Base-by-base conservation (phyloP, 1,140 invertebrate genomes). In the Papilio glaucus region DNA sequence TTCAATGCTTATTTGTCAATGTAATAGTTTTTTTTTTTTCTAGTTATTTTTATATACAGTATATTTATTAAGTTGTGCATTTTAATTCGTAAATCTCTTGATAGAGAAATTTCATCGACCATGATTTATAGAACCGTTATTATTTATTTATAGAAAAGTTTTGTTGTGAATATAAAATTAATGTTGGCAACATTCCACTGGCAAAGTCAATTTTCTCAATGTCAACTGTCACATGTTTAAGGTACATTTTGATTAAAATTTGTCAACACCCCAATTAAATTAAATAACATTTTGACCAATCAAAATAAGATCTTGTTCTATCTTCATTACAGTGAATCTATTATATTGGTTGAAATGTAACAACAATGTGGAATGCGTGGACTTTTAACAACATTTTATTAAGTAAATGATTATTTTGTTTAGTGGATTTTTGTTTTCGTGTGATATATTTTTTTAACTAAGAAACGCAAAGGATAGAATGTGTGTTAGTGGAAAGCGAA, bases 211-310 rank as follows among this genome's bases (percentile, higher is more conserved):
- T 15, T 13, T 18, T 63, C 37, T 63, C 33, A 63, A 63, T 67
- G 63, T 42, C 63, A 67, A 6, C 21, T 67, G 63, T 67, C 26
- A 13, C 13, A 8, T 41, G 29, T 38, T 18, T 69, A 69, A 69
- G 67, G 67, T 49, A 49, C 67, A 69, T 69, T 69, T 69, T 69
- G 24, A 69, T 53, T 69, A 69, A 49, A 69, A 49, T n/a, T 6
- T 29, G 45, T 15, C 67, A 69, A 69, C 67, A 69, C 10, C 8
- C 12, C 13, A 15, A n/a, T 69, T 69, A 33, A 24, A 67, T 29
- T 69, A 12, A 13, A 29, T 53, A 49, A 37, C 4, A 49, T 49
- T 69, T 69, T 53, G 53, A 37, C 67, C 67, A 69, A 49, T 68
- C 38, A 26, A 10, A 68, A 68, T 42, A 68, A 68, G 12, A 26